Percentiles rank a stretch among this genome's conserved stretches.
These are phyloP conservation scores for Neodiprion virginianus DNA, from an alignment of 1,140 invertebrate genomes.

Conservation along the genomic window DNA sequence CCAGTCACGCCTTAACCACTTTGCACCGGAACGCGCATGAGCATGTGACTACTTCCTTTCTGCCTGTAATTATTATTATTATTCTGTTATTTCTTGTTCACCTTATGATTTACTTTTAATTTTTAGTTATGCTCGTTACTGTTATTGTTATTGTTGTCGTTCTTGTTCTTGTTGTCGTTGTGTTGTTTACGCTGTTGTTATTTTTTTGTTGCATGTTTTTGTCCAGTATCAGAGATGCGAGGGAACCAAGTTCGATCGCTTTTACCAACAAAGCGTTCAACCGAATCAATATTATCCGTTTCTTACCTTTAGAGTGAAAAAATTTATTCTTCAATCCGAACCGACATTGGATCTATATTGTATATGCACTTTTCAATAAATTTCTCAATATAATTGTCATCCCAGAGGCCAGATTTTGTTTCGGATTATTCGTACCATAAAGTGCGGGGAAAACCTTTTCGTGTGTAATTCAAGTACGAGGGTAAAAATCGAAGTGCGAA, in stretches of 20 bases:
- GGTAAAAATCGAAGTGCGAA: too few relatives aligned
- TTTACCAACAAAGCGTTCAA: too few relatives aligned
- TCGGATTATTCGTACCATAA: too few relatives aligned
- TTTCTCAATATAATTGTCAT: too few relatives aligned
- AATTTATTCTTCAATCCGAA: too few relatives aligned
- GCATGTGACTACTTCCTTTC: constrained; percentile 40
- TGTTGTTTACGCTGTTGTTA: constrained; percentile 43
- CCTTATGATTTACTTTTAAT: neutral
- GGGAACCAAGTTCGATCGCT: neutral
- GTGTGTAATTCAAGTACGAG: too few relatives aligned
- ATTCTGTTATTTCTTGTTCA: constrained; percentile 18
- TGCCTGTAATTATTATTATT: constrained; percentile 4
- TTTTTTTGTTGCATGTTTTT: constrained; percentile 51
- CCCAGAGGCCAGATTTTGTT: too few relatives aligned
- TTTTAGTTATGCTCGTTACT: constrained; percentile 29
- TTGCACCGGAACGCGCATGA: constrained; percentile 59
- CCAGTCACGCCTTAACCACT: constrained; percentile 49
- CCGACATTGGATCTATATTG: too few relatives aligned
- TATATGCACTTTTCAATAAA: too few relatives aligned
- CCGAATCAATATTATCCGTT: too few relatives aligned
- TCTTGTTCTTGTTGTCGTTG: constrained; percentile 36
- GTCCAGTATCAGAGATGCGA: constrained; percentile 30
- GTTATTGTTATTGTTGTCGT: constrained; percentile 26
- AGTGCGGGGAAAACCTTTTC: too few relatives aligned
- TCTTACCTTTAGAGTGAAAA: too few relatives aligned